Evolutionary conservation across 2,113 vertebrate genomes (phyloP), one percentile per base, ranked within the genome.

Genomic region (Agapornis roseicollis): DNA sequence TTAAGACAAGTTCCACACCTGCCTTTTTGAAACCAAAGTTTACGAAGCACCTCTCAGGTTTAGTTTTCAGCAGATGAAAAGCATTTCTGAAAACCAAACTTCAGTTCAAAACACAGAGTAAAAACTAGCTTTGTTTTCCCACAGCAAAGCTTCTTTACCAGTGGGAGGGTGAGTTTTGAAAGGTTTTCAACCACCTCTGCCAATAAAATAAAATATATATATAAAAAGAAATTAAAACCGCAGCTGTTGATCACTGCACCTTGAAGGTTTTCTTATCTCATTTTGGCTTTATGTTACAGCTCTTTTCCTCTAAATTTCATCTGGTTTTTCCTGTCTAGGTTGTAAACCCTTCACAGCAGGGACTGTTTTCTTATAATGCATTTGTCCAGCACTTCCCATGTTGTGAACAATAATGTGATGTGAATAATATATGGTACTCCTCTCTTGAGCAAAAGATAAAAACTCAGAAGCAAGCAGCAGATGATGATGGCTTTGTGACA

Each of bases 341-440:
- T 95, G 72, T 93, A 96, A 96, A 90, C 65, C 76, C 82, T 49
- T 96, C 92, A 92, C 90, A 93, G 93, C 80, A 84, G 76, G 82
- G 31, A 33, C 65, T 89, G 55, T 76, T 89, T 89, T 76, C 74
- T 84, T 81, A 63, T 65, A 81, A 94, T 31, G 66, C 80, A 71
- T 95, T 94, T 96, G 93, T 94, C 92, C 93, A 90, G 85, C 90
- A 95, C 80, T 70, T 94, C 72, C 55, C 87, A 88, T 65, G 72
- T 94, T 95, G 91, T 87, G 92, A 95, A 88, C 47, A 64, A 68
- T 95, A 89, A 96, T 92, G 80, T 3, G 49, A 79, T 81, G 92
- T 94, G 94, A 96, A 92, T 94, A 94, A 96, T 94, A 94, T 65
- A 94, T 86, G 53, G 66, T 33, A 65, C 52, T 93, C 44, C 44